Conservation (phyloP, 2,797 vertebrate species). For the Macrochelys suwanniensis region DNA sequence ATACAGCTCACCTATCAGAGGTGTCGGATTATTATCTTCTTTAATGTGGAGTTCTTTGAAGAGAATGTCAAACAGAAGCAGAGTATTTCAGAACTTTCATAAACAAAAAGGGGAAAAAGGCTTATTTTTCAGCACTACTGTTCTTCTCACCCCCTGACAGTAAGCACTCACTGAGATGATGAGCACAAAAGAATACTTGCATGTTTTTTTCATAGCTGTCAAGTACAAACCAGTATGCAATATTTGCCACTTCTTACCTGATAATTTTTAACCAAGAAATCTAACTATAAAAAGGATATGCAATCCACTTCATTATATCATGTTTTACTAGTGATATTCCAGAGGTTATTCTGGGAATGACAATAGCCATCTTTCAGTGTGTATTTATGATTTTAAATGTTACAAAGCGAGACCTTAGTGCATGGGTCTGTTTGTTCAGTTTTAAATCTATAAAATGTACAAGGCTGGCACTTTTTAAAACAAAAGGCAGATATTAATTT, state of each 20-base stretch:
- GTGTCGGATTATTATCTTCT: constrained; percentile 59
- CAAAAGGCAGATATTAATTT: background rate
- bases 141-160: constrained; percentile 4
- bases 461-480: background rate
- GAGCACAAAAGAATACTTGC: constrained; percentile 22
- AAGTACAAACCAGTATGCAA: background rate
- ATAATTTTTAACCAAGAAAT: background rate
- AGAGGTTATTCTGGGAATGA: background rate
- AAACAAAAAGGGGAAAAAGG: background rate
- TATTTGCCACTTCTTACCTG: background rate
- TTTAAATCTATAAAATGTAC: background rate
- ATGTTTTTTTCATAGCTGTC: constrained; percentile 12
- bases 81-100: constrained; percentile 73
- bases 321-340: rapidly evolving
- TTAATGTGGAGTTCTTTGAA: constrained; percentile 70
- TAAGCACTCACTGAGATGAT: background rate
- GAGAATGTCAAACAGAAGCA: constrained; percentile 70
- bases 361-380: background rate
- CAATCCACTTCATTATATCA: background rate
- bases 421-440: background rate
- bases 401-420: background rate
- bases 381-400: rapidly evolving
- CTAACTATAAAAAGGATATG: background rate
- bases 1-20: constrained; percentile 62
- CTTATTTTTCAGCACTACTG: background rate